Conservation (phyloP, 1,140 invertebrate genomes). For the Laupala kohalensis region DNA sequence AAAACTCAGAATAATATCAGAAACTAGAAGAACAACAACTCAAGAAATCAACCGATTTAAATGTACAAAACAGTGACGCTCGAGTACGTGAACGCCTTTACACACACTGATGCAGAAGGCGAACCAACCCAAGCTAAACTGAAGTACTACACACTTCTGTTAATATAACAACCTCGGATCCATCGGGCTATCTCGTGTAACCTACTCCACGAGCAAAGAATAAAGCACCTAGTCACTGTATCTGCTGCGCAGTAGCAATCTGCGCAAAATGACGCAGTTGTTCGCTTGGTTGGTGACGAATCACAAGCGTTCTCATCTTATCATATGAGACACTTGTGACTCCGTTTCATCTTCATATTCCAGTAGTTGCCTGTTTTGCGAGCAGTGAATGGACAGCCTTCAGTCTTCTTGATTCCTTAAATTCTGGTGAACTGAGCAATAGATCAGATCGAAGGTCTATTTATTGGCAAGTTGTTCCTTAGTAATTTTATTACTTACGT, state of each 20-base stretch:
- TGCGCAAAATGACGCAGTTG: neutral
- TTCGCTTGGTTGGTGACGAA: neutral
- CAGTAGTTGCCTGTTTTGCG: neutral
- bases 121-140: conserved; percentile 9
- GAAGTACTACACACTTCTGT: neutral
- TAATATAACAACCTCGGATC: neutral
- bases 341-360: neutral
- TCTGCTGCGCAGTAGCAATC: neutral
- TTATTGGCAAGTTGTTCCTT: conserved; percentile 12
- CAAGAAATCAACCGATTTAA: neutral
- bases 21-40: neutral
- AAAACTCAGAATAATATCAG: neutral
- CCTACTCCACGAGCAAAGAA: neutral
- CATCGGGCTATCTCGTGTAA: neutral
- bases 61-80: neutral
- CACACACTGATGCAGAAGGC: conserved; percentile 82
- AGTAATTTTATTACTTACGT: neutral
- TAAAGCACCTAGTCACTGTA: neutral
- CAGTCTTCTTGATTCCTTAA: neutral
- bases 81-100: conserved; percentile 45
- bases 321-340: neutral
- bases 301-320: neutral
- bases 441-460: conserved; percentile 16
- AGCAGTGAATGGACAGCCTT: neutral
- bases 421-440: conserved; percentile 9